Evolutionary conservation across 2,797 vertebrate species (phyloP).

Genomic region (Tragopan temminckii): DNA sequence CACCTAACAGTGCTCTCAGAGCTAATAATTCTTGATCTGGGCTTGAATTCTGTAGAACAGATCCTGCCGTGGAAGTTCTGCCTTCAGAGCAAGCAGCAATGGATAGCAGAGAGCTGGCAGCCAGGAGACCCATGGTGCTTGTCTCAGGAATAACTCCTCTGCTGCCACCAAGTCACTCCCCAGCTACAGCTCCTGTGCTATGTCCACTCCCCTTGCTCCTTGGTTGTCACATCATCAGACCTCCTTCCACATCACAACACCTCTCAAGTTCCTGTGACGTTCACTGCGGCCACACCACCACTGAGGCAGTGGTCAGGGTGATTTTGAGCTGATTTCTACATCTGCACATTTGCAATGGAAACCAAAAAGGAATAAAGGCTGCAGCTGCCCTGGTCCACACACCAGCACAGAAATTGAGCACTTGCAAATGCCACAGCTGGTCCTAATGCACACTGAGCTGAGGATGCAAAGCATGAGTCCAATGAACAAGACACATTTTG

Average conservation of each 20-base stretch:
- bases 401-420: accelerated
- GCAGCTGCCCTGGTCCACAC: accelerated
- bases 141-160: not conserved
- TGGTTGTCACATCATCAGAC: not conserved
- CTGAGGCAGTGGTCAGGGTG: not conserved
- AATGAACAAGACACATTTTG: accelerated
- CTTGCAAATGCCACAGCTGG: not conserved
- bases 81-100: not conserved
- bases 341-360: accelerated
- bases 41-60: not conserved
- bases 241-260: not conserved
- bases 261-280: not conserved
- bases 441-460: accelerated
- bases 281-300: not conserved
- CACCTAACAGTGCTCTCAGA: not conserved
- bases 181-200: not conserved
- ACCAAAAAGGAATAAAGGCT: accelerated
- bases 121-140: not conserved
- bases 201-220: not conserved
- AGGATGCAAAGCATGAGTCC: accelerated
- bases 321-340: not conserved
- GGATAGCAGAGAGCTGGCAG: not conserved
- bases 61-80: not conserved
- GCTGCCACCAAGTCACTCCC: not conserved
- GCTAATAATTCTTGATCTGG: not conserved